Conservation (phyloP, 2,113 vertebrate genomes). For the Cariama cristata region DNA sequence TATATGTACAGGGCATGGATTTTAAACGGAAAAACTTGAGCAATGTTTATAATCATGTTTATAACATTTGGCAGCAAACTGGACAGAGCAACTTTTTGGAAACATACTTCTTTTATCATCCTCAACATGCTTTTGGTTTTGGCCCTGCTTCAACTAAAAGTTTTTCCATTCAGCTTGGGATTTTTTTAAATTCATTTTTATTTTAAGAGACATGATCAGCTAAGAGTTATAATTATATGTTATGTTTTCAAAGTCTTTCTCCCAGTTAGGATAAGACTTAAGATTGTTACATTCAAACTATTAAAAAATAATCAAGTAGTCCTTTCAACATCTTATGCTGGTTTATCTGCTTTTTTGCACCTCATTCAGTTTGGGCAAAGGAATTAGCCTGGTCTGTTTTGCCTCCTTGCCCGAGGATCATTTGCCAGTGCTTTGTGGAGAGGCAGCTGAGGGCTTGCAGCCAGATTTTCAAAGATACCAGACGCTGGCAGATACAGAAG, state of each 20-base stretch:
- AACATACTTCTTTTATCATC: slow-evolving; percentile 39
- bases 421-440: slow-evolving; percentile 3
- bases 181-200: not conserved
- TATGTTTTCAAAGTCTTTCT: slow-evolving; percentile 12
- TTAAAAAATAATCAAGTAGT: not conserved
- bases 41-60: slow-evolving; percentile 25
- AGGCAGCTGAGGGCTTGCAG: not conserved
- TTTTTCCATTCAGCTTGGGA: slow-evolving; percentile 30
- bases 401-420: not conserved
- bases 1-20: not conserved
- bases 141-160: slow-evolving; percentile 28
- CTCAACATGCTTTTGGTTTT: slow-evolving; percentile 49
- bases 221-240: slow-evolving; percentile 4
- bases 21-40: slow-evolving; percentile 34
- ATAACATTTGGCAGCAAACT: slow-evolving; percentile 33
- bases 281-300: not conserved
- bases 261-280: not conserved
- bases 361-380: not conserved
- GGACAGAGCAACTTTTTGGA: slow-evolving; percentile 24
- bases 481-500: not conserved
- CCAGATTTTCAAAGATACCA: slow-evolving; percentile 18
- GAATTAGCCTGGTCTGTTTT: slow-evolving; percentile 2
- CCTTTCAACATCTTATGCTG: not conserved
- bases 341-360: slow-evolving; percentile 33
- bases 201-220: slow-evolving; percentile 21